phyloP scores from a whole-genome alignment of 1,140 invertebrate species.

The Chironomus tepperi region DNA sequence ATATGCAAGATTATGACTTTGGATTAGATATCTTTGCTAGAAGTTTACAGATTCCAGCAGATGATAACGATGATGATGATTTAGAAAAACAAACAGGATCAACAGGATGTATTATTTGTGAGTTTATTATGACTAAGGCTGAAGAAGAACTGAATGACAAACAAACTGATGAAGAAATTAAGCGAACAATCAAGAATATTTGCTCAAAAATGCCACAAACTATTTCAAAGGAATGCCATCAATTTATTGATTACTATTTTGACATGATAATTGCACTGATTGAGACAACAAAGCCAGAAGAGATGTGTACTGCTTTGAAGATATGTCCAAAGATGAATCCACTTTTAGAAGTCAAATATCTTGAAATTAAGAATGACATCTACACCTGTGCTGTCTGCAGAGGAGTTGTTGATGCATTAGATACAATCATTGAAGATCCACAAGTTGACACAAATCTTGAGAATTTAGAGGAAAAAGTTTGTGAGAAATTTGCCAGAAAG shows the following conservation, averaged over 20 bases:
- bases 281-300: background rate
- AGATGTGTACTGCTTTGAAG: background rate
- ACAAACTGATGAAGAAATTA: conserved; percentile 45
- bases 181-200: conserved; percentile 23
- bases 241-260: conserved; percentile 12
- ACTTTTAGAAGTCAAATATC: background rate
- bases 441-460: background rate
- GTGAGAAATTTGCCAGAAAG: conserved; percentile 12
- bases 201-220: conserved; percentile 21
- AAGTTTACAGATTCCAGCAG: background rate
- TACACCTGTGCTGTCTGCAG: background rate
- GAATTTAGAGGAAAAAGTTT: conserved; percentile 2
- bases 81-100: background rate
- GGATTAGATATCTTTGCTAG: background rate
- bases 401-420: background rate
- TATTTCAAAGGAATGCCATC: background rate
- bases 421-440: conserved; percentile 9
- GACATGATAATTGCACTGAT: background rate
- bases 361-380: background rate
- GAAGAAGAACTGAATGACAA: conserved; percentile 57
- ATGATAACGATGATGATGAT: background rate
- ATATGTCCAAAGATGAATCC: background rate
- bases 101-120: conserved; percentile 54
- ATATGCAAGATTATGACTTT: background rate
- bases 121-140: conserved; percentile 60